These are phyloP conservation scores for Apogon talboti DNA, from an alignment of 2,797 vertebrate species.

Conservation along the genomic window DNA sequence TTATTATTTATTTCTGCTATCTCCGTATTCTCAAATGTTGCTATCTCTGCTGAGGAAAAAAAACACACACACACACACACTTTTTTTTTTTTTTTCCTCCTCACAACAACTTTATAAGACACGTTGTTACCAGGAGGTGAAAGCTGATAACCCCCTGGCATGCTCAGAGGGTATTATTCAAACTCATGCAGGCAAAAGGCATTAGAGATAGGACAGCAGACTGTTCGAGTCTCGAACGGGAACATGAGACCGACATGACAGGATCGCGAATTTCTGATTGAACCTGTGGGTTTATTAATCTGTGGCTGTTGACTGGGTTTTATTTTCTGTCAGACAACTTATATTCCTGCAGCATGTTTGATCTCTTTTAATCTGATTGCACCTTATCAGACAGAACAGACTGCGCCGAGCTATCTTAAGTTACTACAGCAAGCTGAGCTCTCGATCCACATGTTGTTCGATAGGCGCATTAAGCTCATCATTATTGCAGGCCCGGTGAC, in stretches of 20 bases:
- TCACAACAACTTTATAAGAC: slow-evolving; percentile 75
- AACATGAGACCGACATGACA: slow-evolving; percentile 64
- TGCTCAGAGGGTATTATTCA: slow-evolving; percentile 76
- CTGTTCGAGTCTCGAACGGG: slow-evolving; percentile 56
- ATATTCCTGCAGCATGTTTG: slow-evolving; percentile 70
- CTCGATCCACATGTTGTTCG: slow-evolving; percentile 64
- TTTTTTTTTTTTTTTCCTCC: too few relatives aligned
- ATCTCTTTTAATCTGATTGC: slow-evolving; percentile 76
- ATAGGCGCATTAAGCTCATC: slow-evolving; percentile 80
- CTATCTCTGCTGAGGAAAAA: slow-evolving; percentile 36
- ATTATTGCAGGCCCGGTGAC: slow-evolving; percentile 70
- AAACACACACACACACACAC: slow-evolving; percentile 11
- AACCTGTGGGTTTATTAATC: slow-evolving; percentile 73
- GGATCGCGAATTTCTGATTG: slow-evolving; percentile 55
- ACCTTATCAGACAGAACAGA: slow-evolving; percentile 81
- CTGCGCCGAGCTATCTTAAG: slow-evolving; percentile 69
- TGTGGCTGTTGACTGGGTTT: slow-evolving; percentile 68
- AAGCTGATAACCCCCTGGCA: slow-evolving; percentile 80
- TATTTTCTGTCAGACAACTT: slow-evolving; percentile 69
- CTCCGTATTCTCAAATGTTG: slow-evolving; percentile 71
- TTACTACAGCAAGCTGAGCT: slow-evolving; percentile 73
- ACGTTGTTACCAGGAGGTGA: slow-evolving; percentile 70
- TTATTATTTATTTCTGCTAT: slow-evolving; percentile 69
- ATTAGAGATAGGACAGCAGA: slow-evolving; percentile 50
- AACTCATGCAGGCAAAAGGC: slow-evolving; percentile 63